Percentiles rank a stretch among this genome's conserved stretches.
Evolutionary conservation across 2,113 vertebrate species (phyloP).

Genomic region (Otocyon megalotis): DNA sequence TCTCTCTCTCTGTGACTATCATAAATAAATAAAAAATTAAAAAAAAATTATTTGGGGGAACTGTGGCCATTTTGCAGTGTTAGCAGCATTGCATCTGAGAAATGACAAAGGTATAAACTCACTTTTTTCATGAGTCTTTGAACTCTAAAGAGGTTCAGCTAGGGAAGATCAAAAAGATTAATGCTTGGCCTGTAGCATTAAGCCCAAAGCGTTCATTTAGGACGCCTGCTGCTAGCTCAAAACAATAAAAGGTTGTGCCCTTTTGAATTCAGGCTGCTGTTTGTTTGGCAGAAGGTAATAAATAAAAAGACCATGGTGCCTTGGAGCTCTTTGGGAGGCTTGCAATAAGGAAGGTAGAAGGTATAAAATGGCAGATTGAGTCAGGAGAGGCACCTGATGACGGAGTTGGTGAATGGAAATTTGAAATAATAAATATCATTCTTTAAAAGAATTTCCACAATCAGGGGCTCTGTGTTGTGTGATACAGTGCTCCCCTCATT

Average conservation of each 20-base stretch:
- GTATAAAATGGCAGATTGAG: constrained; percentile 73
- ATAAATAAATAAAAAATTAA: no score
- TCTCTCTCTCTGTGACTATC: no score
- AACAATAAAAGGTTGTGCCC: constrained; percentile 88
- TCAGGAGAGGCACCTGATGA: constrained; percentile 36
- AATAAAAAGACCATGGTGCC: constrained; percentile 85
- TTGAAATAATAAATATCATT: constrained; percentile 3
- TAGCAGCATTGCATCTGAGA: background rate
- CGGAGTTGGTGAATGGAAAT: background rate
- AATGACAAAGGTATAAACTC: constrained; percentile 44
- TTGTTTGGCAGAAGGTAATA: constrained; percentile 88
- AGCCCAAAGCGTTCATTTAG: constrained; percentile 86
- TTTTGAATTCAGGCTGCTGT: constrained; percentile 85
- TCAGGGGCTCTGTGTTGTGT: background rate
- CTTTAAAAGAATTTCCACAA: constrained; percentile 31
- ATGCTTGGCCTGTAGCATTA: constrained; percentile 81
- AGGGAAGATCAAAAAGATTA: constrained; percentile 88
- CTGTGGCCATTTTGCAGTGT: background rate
- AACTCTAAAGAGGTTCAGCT: constrained; percentile 70
- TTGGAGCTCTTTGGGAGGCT: constrained; percentile 76
- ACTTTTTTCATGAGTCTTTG: constrained; percentile 82
- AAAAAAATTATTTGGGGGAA: background rate
- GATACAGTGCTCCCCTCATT: constrained; percentile 2
- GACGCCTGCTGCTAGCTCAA: constrained; percentile 83
- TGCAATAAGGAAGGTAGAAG: constrained; percentile 44